These are phyloP conservation scores for Diaphora mendica DNA, from an alignment of 2,888 invertebrate species.

Conservation along the genomic window DNA sequence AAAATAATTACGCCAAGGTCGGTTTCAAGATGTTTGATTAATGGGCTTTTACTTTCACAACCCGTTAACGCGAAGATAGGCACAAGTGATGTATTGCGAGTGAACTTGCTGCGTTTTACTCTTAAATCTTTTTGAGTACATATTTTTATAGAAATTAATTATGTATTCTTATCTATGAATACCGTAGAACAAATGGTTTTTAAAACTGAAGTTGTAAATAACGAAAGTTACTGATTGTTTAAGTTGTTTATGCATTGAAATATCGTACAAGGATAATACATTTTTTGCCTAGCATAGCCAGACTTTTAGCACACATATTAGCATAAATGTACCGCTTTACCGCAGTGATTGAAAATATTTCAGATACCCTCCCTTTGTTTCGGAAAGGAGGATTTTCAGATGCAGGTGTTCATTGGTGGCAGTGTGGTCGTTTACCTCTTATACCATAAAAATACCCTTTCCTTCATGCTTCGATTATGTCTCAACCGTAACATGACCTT, in stretches of 20 bases:
- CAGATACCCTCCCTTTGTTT: background rate
- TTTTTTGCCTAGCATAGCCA: background rate
- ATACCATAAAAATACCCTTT: background rate
- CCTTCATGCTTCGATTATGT: background rate
- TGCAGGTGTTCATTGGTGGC: background rate
- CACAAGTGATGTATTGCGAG: background rate
- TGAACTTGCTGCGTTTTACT: background rate
- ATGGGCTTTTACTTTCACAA: slow-evolving; percentile 2
- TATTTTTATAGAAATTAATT: no score
- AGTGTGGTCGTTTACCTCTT: no score
- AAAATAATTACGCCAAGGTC: background rate
- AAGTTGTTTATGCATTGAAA: background rate
- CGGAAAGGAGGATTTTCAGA: background rate
- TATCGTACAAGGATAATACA: background rate
- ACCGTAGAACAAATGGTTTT: background rate
- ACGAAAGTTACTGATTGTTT: no score
- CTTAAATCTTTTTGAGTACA: background rate
- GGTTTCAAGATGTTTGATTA: slow-evolving; percentile 16
- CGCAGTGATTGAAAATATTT: background rate
- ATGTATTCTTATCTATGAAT: background rate
- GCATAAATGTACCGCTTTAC: background rate
- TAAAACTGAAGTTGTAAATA: background rate
- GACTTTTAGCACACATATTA: background rate
- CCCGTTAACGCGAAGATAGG: background rate
- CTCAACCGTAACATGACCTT: background rate